These are phyloP conservation scores for Salvelinus namaycush DNA, from an alignment of 2,113 vertebrate genomes.

Conservation along the genomic window DNA sequence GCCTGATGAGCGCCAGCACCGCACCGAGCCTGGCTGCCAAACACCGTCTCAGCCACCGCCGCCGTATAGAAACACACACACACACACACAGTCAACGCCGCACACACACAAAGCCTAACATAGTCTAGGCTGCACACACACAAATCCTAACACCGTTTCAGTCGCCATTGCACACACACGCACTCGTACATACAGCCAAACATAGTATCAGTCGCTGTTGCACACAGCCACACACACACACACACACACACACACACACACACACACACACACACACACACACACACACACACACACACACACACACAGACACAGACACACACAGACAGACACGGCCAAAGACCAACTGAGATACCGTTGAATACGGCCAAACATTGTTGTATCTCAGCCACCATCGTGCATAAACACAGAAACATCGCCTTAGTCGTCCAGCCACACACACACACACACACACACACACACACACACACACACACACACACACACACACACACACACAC, in stretches of 20 bases:
- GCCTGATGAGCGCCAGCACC: slow-evolving; percentile 60
- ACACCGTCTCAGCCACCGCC: slow-evolving; percentile 44
- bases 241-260: too few species aligned
- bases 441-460: too few species aligned
- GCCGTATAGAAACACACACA: slow-evolving; percentile 35
- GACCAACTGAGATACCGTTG: slow-evolving; percentile 57
- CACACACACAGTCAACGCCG: slow-evolving; percentile 20
- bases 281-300: too few species aligned
- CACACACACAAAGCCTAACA: slow-evolving; percentile 15
- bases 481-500: slow-evolving; percentile 29
- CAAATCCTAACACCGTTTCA: slow-evolving; percentile 52
- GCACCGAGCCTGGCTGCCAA: slow-evolving; percentile 64
- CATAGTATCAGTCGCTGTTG: slow-evolving; percentile 50
- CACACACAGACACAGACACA: too few species aligned
- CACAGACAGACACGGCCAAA: slow-evolving; percentile 42
- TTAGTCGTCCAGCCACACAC: slow-evolving; percentile 38
- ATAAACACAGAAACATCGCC: slow-evolving; percentile 64
- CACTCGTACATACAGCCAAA: slow-evolving; percentile 45
- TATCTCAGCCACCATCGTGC: slow-evolving; percentile 66
- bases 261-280: too few species aligned
- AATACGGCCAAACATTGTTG: slow-evolving; percentile 68
- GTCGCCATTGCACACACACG: slow-evolving; percentile 33
- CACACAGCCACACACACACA: too few species aligned
- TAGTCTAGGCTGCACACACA: not conserved
- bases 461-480: slow-evolving; percentile 29